These are phyloP conservation scores for Cassiopea andromeda DNA, from an alignment of 30 jellyfish, hydroid and myxozoan species.

Conservation along the genomic window DNA sequence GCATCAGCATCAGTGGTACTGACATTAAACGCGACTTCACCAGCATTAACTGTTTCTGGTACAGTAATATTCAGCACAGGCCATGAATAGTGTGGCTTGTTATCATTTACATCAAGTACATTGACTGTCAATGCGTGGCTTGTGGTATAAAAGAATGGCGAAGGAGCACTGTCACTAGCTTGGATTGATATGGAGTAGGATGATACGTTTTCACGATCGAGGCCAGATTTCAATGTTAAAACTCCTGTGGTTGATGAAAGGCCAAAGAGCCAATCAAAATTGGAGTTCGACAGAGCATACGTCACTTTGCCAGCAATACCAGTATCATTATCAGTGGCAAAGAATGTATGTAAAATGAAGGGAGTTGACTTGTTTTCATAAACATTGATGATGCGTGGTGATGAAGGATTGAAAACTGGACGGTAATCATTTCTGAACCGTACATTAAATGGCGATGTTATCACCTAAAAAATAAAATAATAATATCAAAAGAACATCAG, in stretches of 20 bases:
- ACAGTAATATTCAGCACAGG: conserved; percentile 56
- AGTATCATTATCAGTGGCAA: conserved; percentile 80
- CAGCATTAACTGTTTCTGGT: conserved; percentile 72
- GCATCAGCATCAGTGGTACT: conserved; percentile 78
- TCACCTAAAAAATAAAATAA: conserved; percentile 24
- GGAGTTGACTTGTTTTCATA: conserved; percentile 72
- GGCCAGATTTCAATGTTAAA: conserved; percentile 32
- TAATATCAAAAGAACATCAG: neutral
- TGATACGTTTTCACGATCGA: conserved; percentile 79
- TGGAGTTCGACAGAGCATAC: conserved; percentile 24
- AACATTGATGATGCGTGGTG: conserved; percentile 34
- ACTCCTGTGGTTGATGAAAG: conserved; percentile 55
- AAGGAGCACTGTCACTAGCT: conserved; percentile 89
- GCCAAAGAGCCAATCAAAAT: conserved; percentile 46
- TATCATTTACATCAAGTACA: conserved; percentile 80
- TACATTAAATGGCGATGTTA: conserved; percentile 76
- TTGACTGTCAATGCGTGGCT: conserved; percentile 49
- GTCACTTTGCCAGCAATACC: conserved; percentile 74
- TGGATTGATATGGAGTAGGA: conserved; percentile 50
- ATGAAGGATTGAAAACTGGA: conserved; percentile 57
- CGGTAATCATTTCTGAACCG: conserved; percentile 74
- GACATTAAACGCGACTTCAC: conserved; percentile 61
- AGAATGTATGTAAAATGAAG: conserved; percentile 36
- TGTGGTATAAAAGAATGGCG: conserved; percentile 71
- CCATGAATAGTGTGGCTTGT: conserved; percentile 71